Evolutionary conservation across 1,140 invertebrate genomes (phyloP).

Genomic region (Apis dorsata): DNA sequence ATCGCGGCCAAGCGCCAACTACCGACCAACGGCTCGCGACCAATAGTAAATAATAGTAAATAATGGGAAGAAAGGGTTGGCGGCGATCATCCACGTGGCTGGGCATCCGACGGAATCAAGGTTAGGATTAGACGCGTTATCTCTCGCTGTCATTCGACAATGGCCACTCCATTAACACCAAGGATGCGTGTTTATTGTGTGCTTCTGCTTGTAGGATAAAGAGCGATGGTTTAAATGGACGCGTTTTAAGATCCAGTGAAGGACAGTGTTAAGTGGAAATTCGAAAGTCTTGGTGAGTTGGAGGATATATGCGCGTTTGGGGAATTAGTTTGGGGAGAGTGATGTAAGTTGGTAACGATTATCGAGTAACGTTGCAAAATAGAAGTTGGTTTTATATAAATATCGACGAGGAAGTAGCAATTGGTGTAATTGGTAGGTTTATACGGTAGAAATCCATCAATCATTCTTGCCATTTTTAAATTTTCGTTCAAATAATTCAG

Average conservation of each 20-base stretch:
- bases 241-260: not conserved
- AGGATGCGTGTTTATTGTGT: not conserved
- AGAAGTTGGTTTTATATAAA: too few species aligned
- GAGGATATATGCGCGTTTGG: too few species aligned
- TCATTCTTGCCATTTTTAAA: too few species aligned
- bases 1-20: conserved; percentile 34
- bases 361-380: too few species aligned
- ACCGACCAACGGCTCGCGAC: conserved; percentile 28
- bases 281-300: too few species aligned
- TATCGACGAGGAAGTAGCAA: too few species aligned
- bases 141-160: conserved; percentile 14
- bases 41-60: conserved; percentile 65
- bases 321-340: too few species aligned
- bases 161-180: not conserved
- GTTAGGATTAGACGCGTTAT: conserved; percentile 46
- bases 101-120: conserved; percentile 51
- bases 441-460: too few species aligned
- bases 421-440: too few species aligned
- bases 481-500: too few species aligned
- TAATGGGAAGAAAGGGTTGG: conserved; percentile 57
- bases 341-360: too few species aligned
- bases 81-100: conserved; percentile 62
- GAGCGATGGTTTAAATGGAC: conserved; percentile 20
- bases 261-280: not conserved
- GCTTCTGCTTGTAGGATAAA: not conserved